A percentile compares a stretch with the other conserved stretches of the same genome.
Conservation (phyloP, 37 sponge, comb jelly and placozoan genomes). For the Crambe crambe region DNA sequence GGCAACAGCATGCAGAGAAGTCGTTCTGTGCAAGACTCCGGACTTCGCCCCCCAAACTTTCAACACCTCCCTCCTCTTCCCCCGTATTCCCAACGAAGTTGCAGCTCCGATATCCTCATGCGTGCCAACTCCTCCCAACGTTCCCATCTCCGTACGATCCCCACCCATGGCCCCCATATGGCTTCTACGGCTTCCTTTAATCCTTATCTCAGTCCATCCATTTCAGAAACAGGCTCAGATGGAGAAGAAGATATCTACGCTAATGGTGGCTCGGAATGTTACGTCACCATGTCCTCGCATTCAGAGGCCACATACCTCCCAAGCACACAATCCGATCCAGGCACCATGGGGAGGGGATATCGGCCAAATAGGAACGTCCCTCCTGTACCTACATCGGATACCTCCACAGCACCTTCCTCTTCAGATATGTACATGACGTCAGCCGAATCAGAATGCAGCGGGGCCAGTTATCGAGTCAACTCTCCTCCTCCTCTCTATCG, state of each 20-base stretch:
- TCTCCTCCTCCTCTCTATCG: conserved; percentile 74
- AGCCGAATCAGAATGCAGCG: conserved; percentile 42
- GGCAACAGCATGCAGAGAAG: conserved; percentile 3
- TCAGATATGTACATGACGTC: conserved; percentile 61
- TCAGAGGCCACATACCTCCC: conserved; percentile 21
- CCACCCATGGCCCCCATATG: conserved; percentile 24
- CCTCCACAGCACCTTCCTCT: neutral
- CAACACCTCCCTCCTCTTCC: conserved; percentile 33
- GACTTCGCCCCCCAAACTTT: neutral
- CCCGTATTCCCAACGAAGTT: conserved; percentile 47
- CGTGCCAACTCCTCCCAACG: neutral
- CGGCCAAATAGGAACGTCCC: neutral
- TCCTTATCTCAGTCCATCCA: conserved; percentile 28
- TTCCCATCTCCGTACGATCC: neutral
- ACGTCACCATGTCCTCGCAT: conserved; percentile 36
- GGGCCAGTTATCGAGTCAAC: conserved; percentile 9
- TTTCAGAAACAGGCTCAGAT: conserved; percentile 35
- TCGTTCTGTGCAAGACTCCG: conserved; percentile 15
- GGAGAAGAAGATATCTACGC: conserved; percentile 26
- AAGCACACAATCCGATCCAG: conserved; percentile 10
- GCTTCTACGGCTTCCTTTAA: conserved; percentile 23
- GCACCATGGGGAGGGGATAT: neutral
- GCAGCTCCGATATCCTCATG: conserved; percentile 24
- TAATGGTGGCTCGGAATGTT: conserved; percentile 55
- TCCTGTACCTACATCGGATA: neutral